These are phyloP conservation scores for Rhizoglyphus robini DNA, from an alignment of 1,140 invertebrate species.

Conservation along the genomic window DNA sequence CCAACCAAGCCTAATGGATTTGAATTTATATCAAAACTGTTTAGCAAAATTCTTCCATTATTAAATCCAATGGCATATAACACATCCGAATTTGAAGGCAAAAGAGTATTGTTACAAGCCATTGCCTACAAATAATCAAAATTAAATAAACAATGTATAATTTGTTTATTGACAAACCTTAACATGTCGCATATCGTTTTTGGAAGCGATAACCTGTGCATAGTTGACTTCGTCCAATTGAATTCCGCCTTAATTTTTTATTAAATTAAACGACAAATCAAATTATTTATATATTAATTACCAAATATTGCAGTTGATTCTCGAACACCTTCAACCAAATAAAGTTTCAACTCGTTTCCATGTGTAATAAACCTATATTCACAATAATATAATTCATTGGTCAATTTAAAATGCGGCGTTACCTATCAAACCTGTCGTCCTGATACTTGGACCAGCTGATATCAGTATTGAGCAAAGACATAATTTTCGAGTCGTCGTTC, in stretches of 20 bases:
- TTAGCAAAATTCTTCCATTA: slow-evolving; percentile 7
- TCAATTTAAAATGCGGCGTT: background rate
- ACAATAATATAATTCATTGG: slow-evolving; percentile 14
- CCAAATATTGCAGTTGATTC: slow-evolving; percentile 11
- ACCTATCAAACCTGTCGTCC: background rate
- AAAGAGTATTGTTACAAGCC: slow-evolving; percentile 2
- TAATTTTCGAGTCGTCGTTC: slow-evolving; percentile 1
- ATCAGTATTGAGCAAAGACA: slow-evolving; percentile 22
- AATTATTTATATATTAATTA: background rate
- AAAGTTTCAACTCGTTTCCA: slow-evolving; percentile 25
- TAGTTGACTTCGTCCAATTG: background rate
- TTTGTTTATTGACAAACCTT: background rate
- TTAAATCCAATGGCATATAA: slow-evolving; percentile 7
- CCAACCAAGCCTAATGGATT: background rate
- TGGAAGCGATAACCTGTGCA: slow-evolving; percentile 1
- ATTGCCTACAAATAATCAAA: slow-evolving; percentile 12
- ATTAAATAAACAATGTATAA: background rate
- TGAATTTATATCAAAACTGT: background rate
- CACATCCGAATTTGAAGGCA: background rate
- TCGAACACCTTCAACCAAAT: slow-evolving; percentile 25
- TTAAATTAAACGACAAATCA: background rate
- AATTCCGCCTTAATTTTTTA: background rate
- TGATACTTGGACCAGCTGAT: slow-evolving; percentile 22
- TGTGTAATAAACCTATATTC: slow-evolving; percentile 24
- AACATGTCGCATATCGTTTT: slow-evolving; percentile 1